phyloP scores from a whole-genome alignment of 2,888 invertebrate genomes.

The Aplocera efformata region DNA sequence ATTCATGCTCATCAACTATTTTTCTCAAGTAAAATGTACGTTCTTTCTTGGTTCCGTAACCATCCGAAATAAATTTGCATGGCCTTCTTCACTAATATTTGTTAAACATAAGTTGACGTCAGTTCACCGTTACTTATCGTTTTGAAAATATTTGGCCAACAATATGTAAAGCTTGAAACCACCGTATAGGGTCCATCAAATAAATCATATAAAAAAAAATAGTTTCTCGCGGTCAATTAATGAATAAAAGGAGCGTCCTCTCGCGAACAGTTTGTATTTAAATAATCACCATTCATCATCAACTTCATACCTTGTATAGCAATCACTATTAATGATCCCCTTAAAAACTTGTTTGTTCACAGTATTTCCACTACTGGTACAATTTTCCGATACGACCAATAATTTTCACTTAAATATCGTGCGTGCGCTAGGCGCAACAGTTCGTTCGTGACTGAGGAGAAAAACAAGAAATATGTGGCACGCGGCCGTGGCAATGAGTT shows the following conservation, averaged over 20 bases:
- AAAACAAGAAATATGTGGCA: slow-evolving; percentile 25
- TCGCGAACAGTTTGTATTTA: background rate
- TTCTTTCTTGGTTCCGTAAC: background rate
- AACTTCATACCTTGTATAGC: slow-evolving; percentile 14
- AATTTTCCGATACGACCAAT: slow-evolving; percentile 28
- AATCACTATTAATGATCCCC: background rate
- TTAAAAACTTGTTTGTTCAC: slow-evolving; percentile 8
- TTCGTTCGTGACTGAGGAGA: slow-evolving; percentile 37
- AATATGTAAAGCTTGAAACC: too few relatives aligned
- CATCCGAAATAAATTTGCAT: background rate
- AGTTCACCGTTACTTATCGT: too few relatives aligned
- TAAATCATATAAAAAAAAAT: too few relatives aligned
- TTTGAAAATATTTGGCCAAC: too few relatives aligned
- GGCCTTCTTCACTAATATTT: too few relatives aligned
- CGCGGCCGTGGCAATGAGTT: slow-evolving; percentile 49
- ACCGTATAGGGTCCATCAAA: too few relatives aligned
- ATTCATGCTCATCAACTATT: too few relatives aligned
- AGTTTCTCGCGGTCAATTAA: too few relatives aligned
- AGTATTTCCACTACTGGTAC: slow-evolving; percentile 3
- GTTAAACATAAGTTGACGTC: too few relatives aligned
- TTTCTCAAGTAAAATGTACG: slow-evolving; percentile 8
- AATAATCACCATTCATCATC: background rate
- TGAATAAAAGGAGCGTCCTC: background rate
- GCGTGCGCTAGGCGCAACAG: slow-evolving; percentile 33
- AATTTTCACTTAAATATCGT: slow-evolving; percentile 14